Evolutionary conservation across 2,113 vertebrate species (phyloP).

Genomic region (Callionymus lyra): DNA sequence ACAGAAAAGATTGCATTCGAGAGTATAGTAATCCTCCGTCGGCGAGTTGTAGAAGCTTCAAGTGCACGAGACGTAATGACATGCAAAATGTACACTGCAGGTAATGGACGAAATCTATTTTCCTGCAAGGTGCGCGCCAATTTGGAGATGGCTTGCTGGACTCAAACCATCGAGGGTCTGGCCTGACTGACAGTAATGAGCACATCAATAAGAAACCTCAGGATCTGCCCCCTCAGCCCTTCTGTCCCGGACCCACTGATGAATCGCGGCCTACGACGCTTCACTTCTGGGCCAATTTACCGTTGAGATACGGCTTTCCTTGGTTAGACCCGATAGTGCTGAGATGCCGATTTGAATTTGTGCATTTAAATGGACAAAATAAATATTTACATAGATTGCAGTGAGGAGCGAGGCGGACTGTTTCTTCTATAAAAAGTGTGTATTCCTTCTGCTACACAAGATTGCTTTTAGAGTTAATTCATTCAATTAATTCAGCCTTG

Average conservation of each 20-base stretch:
- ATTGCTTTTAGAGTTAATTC: no score
- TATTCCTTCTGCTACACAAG: no score
- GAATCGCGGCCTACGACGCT: constrained; percentile 27
- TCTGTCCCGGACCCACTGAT: constrained; percentile 27
- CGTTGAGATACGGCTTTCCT: constrained; percentile 22
- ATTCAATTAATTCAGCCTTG: no score
- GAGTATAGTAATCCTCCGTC: constrained; percentile 27
- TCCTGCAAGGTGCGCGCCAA: constrained; percentile 32
- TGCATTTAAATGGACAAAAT: constrained; percentile 16
- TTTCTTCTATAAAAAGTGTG: no score
- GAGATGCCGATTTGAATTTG: constrained; percentile 22
- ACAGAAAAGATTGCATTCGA: constrained; percentile 26
- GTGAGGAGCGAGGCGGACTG: no score
- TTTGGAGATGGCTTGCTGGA: constrained; percentile 29
- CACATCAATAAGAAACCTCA: constrained; percentile 36
- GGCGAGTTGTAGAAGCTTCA: constrained; percentile 22
- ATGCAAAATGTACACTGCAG: constrained; percentile 26
- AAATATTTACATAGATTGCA: no score
- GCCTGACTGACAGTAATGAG: constrained; percentile 41
- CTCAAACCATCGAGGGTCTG: constrained; percentile 8
- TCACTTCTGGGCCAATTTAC: constrained; percentile 30
- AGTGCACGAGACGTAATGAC: constrained; percentile 35
- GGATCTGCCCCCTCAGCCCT: constrained; percentile 33
- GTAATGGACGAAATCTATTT: constrained; percentile 48
- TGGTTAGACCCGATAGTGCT: constrained; percentile 24